Base-by-base conservation (phyloP, 2,888 invertebrate species). In the Nemapogon koenigi region DNA sequence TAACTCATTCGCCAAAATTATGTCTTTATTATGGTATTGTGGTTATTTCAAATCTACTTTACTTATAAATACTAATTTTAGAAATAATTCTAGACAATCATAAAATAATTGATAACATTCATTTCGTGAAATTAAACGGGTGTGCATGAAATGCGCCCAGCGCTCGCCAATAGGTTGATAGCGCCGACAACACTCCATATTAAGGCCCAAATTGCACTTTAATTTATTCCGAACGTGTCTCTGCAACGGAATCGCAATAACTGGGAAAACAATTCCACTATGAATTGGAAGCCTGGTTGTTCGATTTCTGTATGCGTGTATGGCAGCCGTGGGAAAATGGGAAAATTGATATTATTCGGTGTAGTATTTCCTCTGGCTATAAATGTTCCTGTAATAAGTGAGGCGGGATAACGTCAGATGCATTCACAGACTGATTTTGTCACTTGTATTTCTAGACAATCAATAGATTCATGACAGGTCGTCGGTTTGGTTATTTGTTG, bases 161-260 rank as follows among this genome's bases (percentile, higher is more conserved):
- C 31, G 22, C 2, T 18, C 35, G 27, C 19, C 63, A 61, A 66
- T 65, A 60, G 62, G 55, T 62, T 69, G 69, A 68, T 67, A 63
- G 62, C 65, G 63, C 57, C 61, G 67, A 71, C 72, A 72, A 68
- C 68, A 70, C 69, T 70, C 65, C 71, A 70, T 72, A 75, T 73
- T 75, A 75, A 75, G 73, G 61, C 59, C 69, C 67, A 72, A 78
- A 78, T 73, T 73, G 72, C 69, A 71, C 63, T 75, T 75, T 73
- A 75, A 76, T 75, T 73, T 76, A 78, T 78, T 73, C 76, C 53
- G 69, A 53, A 64, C 76, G 76, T 76, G 76, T 75, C 70, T 67
- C 71, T 66, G 71, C 69, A 73, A 70, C 67, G 62, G 67, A 70
- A 70, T 72, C 66, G 72, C 66, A 75, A 73, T 75, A 76, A 72